phyloP scores from a whole-genome alignment of 2,888 invertebrate genomes.

The Piscicola geometra region DNA sequence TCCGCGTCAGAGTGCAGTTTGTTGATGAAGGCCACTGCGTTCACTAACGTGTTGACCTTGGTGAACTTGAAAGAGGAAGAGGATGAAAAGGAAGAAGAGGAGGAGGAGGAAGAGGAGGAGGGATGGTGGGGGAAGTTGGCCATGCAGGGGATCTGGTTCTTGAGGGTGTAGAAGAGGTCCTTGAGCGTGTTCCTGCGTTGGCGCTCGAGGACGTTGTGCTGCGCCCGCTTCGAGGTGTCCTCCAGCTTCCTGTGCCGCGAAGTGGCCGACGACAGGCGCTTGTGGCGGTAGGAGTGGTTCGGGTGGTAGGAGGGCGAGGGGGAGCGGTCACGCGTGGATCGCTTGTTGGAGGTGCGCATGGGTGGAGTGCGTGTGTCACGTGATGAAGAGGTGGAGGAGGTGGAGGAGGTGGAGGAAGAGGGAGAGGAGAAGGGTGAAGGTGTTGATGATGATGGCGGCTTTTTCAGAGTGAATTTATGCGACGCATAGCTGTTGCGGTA shows the following conservation, averaged over 20 bases:
- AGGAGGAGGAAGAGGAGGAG: background rate
- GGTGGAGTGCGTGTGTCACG: no score
- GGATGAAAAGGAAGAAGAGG: no score
- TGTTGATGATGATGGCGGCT: no score
- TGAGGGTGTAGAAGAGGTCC: conserved; percentile 76
- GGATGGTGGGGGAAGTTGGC: background rate
- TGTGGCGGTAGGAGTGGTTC: no score
- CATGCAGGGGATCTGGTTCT: conserved; percentile 73
- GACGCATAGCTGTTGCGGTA: no score
- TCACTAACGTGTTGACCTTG: conserved; percentile 6
- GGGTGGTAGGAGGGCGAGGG: background rate
- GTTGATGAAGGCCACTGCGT: background rate
- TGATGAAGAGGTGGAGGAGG: no score
- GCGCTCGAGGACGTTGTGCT: conserved; percentile 89
- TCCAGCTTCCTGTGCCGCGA: background rate
- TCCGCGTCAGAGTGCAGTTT: background rate
- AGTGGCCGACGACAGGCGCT: background rate
- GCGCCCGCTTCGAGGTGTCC: conserved; percentile 59
- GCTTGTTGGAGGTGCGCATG: no score
- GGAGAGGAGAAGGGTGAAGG: no score
- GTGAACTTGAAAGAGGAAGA: conserved; percentile 2
- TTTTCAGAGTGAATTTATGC: no score
- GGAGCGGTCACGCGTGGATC: background rate
- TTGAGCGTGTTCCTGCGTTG: conserved; percentile 80
- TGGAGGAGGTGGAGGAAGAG: no score